These are phyloP conservation scores for Tanypteryx hageni DNA, from an alignment of 2,888 invertebrate species.

Conservation along the genomic window DNA sequence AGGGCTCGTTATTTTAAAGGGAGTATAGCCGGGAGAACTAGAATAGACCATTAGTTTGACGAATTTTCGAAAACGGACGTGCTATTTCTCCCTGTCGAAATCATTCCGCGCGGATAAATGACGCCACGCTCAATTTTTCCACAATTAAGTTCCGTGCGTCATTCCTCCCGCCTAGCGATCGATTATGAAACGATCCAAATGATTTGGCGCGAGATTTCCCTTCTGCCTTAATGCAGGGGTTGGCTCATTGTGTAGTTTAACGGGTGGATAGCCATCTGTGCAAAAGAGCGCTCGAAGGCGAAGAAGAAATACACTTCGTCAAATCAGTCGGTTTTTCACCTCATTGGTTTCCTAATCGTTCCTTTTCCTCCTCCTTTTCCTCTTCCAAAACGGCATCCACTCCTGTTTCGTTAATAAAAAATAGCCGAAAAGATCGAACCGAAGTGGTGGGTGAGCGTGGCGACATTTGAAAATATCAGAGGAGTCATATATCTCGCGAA, in stretches of 20 bases:
- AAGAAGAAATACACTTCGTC: neutral
- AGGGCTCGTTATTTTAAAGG: neutral
- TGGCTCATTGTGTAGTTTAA: neutral
- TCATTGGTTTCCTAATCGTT: neutral
- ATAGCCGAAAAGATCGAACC: no score
- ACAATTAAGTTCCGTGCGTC: neutral
- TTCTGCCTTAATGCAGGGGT: neutral
- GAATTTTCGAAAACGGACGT: neutral
- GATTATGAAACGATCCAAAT: conserved; percentile 23
- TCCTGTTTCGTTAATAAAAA: no score
- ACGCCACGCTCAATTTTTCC: neutral
- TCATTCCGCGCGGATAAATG: neutral
- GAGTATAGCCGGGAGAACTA: neutral
- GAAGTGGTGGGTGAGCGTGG: no score
- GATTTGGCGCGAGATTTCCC: conserved; percentile 8
- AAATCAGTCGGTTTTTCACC: neutral
- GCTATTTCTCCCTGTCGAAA: neutral
- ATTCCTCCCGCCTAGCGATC: neutral
- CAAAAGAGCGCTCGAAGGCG: neutral
- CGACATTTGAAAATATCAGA: no score
- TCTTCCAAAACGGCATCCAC: neutral
- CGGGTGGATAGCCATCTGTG: neutral
- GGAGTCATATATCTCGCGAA: no score
- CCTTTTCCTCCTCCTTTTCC: neutral
- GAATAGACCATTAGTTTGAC: neutral